phyloP scores from a whole-genome alignment of 2,888 invertebrate genomes.

The Coelinius sp. region DNA sequence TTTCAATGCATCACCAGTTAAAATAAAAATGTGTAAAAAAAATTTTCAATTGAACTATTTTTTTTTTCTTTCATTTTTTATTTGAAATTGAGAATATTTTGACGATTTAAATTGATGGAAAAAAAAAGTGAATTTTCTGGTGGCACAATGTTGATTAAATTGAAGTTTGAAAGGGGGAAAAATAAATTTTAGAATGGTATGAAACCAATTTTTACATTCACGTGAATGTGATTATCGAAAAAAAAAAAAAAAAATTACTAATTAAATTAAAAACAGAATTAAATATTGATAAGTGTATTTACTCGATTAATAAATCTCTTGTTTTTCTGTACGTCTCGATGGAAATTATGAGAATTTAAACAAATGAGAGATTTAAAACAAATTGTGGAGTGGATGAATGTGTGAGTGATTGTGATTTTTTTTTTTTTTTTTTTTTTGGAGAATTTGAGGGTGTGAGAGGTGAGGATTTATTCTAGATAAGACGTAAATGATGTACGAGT shows the following conservation, averaged over 20 bases:
- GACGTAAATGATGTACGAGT: constrained; percentile 45
- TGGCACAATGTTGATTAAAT: not conserved
- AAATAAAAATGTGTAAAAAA: not conserved
- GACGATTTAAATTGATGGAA: not conserved
- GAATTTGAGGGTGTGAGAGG: not conserved
- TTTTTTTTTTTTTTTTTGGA: no score
- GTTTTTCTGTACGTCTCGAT: constrained; percentile 6
- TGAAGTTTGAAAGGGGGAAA: not conserved
- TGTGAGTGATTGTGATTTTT: no score
- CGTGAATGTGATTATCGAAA: not conserved
- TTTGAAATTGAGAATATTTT: not conserved
- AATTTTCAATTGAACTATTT: not conserved
- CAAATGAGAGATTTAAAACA: not conserved
- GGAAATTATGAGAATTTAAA: not conserved
- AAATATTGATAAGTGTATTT: constrained; percentile 30
- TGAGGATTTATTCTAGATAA: constrained; percentile 3
- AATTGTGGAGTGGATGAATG: constrained; percentile 7
- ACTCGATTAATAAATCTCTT: constrained; percentile 35
- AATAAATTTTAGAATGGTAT: constrained; percentile 23
- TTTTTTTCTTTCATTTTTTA: not conserved
- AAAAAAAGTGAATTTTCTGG: not conserved
- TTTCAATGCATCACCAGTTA: not conserved
- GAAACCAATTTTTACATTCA: constrained; percentile 28
- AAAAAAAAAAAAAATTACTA: no score
- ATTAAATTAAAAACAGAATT: constrained; percentile 13